A percentile compares a stretch with the other conserved stretches of the same genome.
Evolutionary conservation across 30 jellyfish, hydroid and myxozoan species (phyloP).

Genomic region (Nemopilema nomurai): DNA sequence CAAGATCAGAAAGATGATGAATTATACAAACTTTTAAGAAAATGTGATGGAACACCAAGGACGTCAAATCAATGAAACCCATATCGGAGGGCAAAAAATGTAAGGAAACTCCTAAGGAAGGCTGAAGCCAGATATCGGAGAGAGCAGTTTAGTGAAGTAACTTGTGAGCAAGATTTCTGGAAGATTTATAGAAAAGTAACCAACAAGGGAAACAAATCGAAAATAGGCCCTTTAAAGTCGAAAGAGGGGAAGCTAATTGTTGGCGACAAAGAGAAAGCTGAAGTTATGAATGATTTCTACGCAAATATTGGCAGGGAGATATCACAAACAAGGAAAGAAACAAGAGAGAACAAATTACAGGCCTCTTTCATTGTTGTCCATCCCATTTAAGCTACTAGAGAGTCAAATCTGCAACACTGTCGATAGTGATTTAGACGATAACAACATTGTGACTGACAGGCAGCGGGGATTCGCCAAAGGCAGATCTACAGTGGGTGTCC

Average conservation of each 20-base stretch:
- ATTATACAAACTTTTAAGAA: slow-evolving; percentile 27
- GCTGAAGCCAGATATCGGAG: slow-evolving; percentile 62
- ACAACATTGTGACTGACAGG: background rate
- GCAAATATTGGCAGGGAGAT: slow-evolving; percentile 55
- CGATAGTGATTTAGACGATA: slow-evolving; percentile 29
- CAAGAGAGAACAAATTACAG: slow-evolving; percentile 29
- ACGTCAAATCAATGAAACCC: slow-evolving; percentile 42
- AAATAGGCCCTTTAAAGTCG: slow-evolving; percentile 50
- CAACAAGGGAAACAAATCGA: slow-evolving; percentile 10
- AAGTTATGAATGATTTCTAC: slow-evolving; percentile 41
- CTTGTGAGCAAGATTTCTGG: slow-evolving; percentile 46
- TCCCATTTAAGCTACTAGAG: slow-evolving; percentile 61
- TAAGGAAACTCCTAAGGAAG: slow-evolving; percentile 28
- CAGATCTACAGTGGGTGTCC: slow-evolving; percentile 61
- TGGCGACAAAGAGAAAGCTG: slow-evolving; percentile 59
- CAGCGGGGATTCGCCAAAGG: slow-evolving; percentile 1
- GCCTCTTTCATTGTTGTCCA: slow-evolving; percentile 47
- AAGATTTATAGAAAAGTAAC: slow-evolving; percentile 26
- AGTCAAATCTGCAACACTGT: slow-evolving; percentile 33
- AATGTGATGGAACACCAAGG: slow-evolving; percentile 48
- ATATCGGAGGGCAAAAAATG: slow-evolving; percentile 45
- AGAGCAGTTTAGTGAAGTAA: slow-evolving; percentile 29
- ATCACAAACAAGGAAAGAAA: slow-evolving; percentile 9
- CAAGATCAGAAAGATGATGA: slow-evolving; percentile 62
- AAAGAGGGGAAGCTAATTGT: slow-evolving; percentile 28